Percentiles rank a stretch among this genome's conserved stretches.
These are phyloP conservation scores for Acipenser ruthenus DNA, from an alignment of 2,797 vertebrate genomes.

Conservation along the genomic window DNA sequence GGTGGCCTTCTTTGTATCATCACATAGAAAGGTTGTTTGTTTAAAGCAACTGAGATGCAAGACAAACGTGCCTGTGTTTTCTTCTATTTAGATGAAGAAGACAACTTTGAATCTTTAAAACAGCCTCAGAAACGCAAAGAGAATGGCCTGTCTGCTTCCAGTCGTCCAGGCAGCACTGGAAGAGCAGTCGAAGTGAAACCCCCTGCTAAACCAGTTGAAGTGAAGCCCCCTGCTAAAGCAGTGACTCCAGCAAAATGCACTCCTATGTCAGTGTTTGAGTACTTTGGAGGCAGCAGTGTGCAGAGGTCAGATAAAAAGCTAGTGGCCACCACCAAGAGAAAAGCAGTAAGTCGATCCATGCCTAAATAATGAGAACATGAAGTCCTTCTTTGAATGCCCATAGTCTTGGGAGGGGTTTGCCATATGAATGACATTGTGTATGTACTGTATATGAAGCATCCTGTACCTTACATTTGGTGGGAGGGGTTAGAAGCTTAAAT, in stretches of 20 bases:
- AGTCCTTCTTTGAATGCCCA: too few relatives aligned
- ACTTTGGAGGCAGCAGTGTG: slow-evolving; percentile 68
- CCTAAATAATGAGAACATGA: too few relatives aligned
- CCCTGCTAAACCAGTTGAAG: slow-evolving; percentile 44
- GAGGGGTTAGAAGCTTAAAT: too few relatives aligned
- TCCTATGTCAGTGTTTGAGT: slow-evolving; percentile 76
- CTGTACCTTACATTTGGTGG: too few relatives aligned
- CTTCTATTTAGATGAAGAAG: slow-evolving; percentile 74
- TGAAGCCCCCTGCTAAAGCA: slow-evolving; percentile 51
- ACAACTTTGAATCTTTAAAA: slow-evolving; percentile 63
- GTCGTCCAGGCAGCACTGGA: slow-evolving; percentile 14
- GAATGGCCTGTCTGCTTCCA: slow-evolving; percentile 41
- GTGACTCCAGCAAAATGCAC: slow-evolving; percentile 60
- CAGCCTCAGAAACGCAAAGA: slow-evolving; percentile 59
- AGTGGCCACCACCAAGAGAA: slow-evolving; percentile 78
- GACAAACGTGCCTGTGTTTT: not conserved
- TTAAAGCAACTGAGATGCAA: too few relatives aligned
- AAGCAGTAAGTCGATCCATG: slow-evolving; percentile 64
- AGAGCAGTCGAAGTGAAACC: slow-evolving; percentile 1
- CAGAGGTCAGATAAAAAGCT: slow-evolving; percentile 87
- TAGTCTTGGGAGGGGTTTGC: too few relatives aligned
- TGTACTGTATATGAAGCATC: too few relatives aligned
- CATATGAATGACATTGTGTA: too few relatives aligned
- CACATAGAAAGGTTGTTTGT: too few relatives aligned
- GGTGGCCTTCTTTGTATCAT: too few relatives aligned